phyloP scores from a whole-genome alignment of 2,888 invertebrate genomes.

The Agrypnus murinus region DNA sequence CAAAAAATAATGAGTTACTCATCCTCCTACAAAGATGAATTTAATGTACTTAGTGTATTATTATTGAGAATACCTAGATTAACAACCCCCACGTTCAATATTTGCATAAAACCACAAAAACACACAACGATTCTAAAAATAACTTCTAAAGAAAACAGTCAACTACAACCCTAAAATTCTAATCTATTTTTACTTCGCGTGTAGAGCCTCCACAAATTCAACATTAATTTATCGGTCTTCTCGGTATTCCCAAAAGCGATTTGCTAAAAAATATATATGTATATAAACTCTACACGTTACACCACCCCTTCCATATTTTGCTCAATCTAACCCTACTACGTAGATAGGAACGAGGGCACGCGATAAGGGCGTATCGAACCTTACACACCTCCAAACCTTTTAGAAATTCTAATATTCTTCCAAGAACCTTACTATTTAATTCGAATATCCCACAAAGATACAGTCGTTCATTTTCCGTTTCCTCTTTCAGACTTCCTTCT shows the following conservation, averaged over 20 bases:
- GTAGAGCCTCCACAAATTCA: conserved; percentile 19
- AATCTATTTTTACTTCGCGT: conserved; percentile 37
- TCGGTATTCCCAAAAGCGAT: conserved; percentile 23
- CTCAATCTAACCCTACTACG: not conserved
- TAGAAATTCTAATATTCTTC: too few relatives aligned
- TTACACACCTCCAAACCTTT: too few relatives aligned
- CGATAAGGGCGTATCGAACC: too few relatives aligned
- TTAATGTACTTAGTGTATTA: too few relatives aligned
- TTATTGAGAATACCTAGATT: too few relatives aligned
- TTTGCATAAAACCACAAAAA: conserved; percentile 14
- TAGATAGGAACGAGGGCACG: not conserved
- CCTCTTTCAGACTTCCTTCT: too few relatives aligned
- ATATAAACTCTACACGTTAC: not conserved
- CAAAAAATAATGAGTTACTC: too few relatives aligned
- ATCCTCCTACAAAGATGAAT: too few relatives aligned
- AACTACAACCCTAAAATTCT: conserved; percentile 18
- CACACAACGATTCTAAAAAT: conserved; percentile 27
- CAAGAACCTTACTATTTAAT: too few relatives aligned
- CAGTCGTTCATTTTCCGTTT: too few relatives aligned
- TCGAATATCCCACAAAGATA: too few relatives aligned
- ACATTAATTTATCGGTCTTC: conserved; percentile 32
- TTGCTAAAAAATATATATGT: conserved; percentile 19
- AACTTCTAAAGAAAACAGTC: conserved; percentile 14
- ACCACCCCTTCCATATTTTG: not conserved
- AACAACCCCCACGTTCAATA: conserved; percentile 7